Evolutionary conservation across 2,797 vertebrate species (phyloP), one percentile per base, ranked within the genome.

Genomic region (Phalloptychus januarius): DNA sequence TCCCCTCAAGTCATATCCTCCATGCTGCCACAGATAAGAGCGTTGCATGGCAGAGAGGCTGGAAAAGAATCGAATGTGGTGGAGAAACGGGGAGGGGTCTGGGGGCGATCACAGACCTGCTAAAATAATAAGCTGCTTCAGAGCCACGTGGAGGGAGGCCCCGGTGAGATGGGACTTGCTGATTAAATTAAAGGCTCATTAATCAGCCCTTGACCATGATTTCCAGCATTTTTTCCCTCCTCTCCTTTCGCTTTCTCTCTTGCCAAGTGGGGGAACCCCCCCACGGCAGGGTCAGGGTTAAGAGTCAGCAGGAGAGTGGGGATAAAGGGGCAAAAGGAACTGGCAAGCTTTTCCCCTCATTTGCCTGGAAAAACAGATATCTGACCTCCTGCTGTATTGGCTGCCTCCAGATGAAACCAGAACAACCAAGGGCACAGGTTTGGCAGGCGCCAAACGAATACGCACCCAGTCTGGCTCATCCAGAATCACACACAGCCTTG

Each of bases 121-220:
- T 96, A 95, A 96, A 94, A 97, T 96, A 97, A 97, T 97, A 97
- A 97, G 97, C 96, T 95, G 94, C 96, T 95, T 94, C 95, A 95
- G 93, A 95, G 94, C 95, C 95, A 93, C 92, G 95, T 95, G 95
- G 95, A 95, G 94, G 42, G n/a, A 93, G 93, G 89, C 83, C 88
- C 90, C 82, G 85, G 84, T 78, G 87, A 93, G 95, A 96, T 96
- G 95, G 96, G 96, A 96, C 96, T 92, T 92, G 95, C 95, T 96
- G 97, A 97, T 97, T 97, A 96, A 97, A 97, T 97, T 97, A 97
- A 97, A 97, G 95, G 93, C 95, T 96, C 96, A 96, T 98, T 97
- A 97, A 97, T 98, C 96, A 97, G 95, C 91, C 80, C 94, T 95
- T 95, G 92, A 93, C 91, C 93, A 90, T 93, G 92, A 92, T 94